A percentile compares a stretch with the other conserved stretches of the same genome.
Evolutionary conservation across 2,888 invertebrate genomes (phyloP).

Genomic region (Chrysotoxum bicinctum): DNA sequence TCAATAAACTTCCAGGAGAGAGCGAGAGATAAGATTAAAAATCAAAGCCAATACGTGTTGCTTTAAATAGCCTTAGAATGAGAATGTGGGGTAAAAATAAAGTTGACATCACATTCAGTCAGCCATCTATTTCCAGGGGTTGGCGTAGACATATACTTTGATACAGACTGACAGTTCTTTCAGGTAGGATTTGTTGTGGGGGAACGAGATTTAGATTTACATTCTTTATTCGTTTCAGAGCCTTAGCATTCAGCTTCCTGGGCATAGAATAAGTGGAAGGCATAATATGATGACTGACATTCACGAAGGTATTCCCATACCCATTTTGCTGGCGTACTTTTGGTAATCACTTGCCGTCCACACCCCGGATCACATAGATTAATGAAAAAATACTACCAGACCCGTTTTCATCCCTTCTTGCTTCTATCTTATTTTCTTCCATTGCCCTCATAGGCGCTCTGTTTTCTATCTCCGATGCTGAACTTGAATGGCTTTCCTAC

Average conservation of each 20-base stretch:
- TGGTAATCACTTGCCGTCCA: slow-evolving; percentile 5
- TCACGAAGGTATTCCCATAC: slow-evolving; percentile 35
- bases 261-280: background rate
- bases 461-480: background rate
- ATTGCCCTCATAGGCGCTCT: slow-evolving; percentile 22
- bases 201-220: slow-evolving; percentile 48
- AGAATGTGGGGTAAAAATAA: background rate
- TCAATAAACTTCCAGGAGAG: slow-evolving; percentile 42
- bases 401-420: slow-evolving; percentile 72
- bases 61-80: slow-evolving; percentile 14
- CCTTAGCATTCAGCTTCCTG: background rate
- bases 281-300: slow-evolving; percentile 65
- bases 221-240: slow-evolving; percentile 44
- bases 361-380: slow-evolving; percentile 75
- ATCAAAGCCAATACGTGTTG: slow-evolving; percentile 48
- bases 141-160: background rate
- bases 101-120: background rate
- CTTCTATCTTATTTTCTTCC: slow-evolving; percentile 1
- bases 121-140: background rate
- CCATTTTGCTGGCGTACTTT: slow-evolving; percentile 22
- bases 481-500: slow-evolving; percentile 37
- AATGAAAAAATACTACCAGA: slow-evolving; percentile 80
- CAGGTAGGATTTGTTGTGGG: slow-evolving; percentile 42
- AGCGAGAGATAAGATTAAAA: slow-evolving; percentile 62
- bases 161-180: slow-evolving; percentile 54